Conservation (phyloP, 2,797 vertebrate species). For the Clarias fuscus region DNA sequence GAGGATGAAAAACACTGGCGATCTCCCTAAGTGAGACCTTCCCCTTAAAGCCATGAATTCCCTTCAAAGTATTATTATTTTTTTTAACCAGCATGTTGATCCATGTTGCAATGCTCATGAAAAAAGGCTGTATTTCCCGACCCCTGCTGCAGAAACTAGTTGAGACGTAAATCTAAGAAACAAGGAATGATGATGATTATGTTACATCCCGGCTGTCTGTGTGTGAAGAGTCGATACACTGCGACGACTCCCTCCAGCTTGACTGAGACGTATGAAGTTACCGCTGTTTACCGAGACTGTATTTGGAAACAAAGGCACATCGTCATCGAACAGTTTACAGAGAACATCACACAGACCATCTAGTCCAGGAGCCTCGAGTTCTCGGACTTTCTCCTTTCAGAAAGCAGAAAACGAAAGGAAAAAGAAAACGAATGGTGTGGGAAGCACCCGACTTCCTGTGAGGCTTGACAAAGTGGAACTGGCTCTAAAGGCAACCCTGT, state of each 20-base stretch:
- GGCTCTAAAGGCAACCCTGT: slow-evolving; percentile 59
- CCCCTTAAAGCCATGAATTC: neutral
- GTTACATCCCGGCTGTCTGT: neutral
- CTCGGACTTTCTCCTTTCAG: slow-evolving; percentile 16
- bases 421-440: slow-evolving; percentile 62
- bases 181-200: slow-evolving; percentile 2
- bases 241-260: slow-evolving; percentile 1
- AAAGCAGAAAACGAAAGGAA: slow-evolving; percentile 52
- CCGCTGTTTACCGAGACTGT: slow-evolving; percentile 28
- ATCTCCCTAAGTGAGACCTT: neutral
- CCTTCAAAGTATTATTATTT: neutral
- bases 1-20: neutral
- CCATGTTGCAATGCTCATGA: neutral
- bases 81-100: neutral
- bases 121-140: neutral
- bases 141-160: neutral
- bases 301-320: slow-evolving; percentile 68
- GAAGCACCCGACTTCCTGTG: slow-evolving; percentile 52
- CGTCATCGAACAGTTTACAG: slow-evolving; percentile 52
- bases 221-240: slow-evolving; percentile 2
- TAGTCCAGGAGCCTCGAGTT: neutral
- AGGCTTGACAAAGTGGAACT: slow-evolving; percentile 50
- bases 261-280: slow-evolving; percentile 16
- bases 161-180: slow-evolving; percentile 18
- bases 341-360: slow-evolving; percentile 20